phyloP scores from a whole-genome alignment of 2,113 vertebrate genomes.

The Glaucidium brasilianum region DNA sequence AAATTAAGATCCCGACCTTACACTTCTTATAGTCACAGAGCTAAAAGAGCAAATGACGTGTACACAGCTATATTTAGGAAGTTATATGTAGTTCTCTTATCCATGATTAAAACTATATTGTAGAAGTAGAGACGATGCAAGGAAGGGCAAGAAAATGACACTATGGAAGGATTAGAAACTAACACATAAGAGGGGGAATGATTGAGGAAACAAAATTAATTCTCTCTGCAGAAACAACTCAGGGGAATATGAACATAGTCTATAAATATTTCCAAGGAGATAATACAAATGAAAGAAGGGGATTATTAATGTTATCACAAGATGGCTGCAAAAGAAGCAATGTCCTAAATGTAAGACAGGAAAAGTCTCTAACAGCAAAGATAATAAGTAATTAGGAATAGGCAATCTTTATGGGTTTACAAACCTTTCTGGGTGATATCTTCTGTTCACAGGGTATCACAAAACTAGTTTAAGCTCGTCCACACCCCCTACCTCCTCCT shows the following conservation, averaged over 20 bases:
- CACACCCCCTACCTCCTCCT: not conserved
- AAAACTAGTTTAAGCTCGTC: not conserved
- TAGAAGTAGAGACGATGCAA: constrained; percentile 3
- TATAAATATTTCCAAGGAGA: constrained; percentile 49
- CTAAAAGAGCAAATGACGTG: not conserved
- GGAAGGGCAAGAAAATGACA: constrained; percentile 11
- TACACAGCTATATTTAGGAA: constrained; percentile 3
- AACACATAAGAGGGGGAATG: not conserved
- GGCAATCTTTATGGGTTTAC: not conserved
- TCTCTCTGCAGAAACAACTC: constrained; percentile 1
- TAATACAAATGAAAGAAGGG: constrained; percentile 38
- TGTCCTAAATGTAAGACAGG: constrained; percentile 20
- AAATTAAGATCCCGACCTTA: not conserved
- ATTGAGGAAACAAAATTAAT: constrained; percentile 43
- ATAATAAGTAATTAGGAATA: constrained; percentile 33
- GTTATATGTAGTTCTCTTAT: not conserved
- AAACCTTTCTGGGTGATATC: not conserved
- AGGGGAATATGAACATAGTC: not conserved
- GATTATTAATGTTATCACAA: constrained; percentile 51
- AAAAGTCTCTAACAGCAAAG: not conserved
- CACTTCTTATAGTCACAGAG: not conserved
- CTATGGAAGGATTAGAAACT: not conserved
- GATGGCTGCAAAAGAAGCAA: constrained; percentile 1
- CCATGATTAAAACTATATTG: not conserved
- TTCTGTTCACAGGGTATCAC: not conserved